Evolutionary conservation across 2,113 vertebrate genomes (phyloP), one percentile per base, ranked within the genome.

Genomic region (Xiphophorus hellerii): DNA sequence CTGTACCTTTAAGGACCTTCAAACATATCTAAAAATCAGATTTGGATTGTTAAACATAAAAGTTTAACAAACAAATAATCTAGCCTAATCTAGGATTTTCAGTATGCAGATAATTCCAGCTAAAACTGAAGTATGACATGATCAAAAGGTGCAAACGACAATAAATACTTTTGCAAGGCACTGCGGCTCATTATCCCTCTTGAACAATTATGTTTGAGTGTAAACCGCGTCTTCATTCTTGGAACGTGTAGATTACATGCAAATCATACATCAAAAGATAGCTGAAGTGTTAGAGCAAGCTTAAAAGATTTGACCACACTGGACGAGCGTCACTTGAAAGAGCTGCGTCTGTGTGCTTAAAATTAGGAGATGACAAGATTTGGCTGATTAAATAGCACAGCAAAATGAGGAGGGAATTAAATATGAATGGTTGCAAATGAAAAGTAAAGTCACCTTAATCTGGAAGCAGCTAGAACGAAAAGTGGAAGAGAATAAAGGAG

Each of bases 391-490:
- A 58, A 58, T n/a, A 58, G 22, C n/a, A 2, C 20, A 9, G 22
- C 25, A 58, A 58, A 58, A 58, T n/a, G 8, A 58, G 2, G 51
- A n/a, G 51, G 25, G 51, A n/a, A n/a, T 58, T 58, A 10, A 58
- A n/a, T 20, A 48, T 10, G 25, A 58, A 37, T 71, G 33, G 33
- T 3, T 17, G 0, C 30, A 35, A 35, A 11, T 74, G 66, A 58
- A 81, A 68, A 60, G 65, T 64, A 71, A 71, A 84, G 48, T 83
- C 67, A 67, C 14, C 30, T 65, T 73, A 39, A 80, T 70, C 76
- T 76, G 54, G 74, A 61, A 58, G 66, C 58, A 4, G 5, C 48
- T 73, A 44, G 70, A 51, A 62, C 5, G 5, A 3, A 22, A 62
- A 58, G 51, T 1, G 22, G 51, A n/a, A n/a, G 25, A 58, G 74